Evolutionary conservation across 1,140 invertebrate species (phyloP), one percentile per base, ranked within the genome.

Genomic region (Leucophenga varia): DNA sequence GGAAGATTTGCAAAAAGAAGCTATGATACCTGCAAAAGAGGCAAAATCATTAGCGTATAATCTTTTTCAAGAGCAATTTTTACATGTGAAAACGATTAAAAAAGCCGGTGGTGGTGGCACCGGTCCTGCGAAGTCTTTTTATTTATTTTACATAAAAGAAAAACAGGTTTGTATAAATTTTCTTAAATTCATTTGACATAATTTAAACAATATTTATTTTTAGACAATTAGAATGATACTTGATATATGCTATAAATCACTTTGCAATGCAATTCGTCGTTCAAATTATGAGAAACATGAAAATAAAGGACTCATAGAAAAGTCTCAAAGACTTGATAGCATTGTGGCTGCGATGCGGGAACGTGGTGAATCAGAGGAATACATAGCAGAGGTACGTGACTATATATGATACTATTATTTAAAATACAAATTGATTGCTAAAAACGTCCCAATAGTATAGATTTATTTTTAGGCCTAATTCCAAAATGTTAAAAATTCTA

Each of bases 11-110:
- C 90, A 93, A 65, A 86, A 90, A 56, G 77, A 89, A 51, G 89
- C 88, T 0, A 93, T 95, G 91, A 85, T 95, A 53, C 87, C 89
- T 2, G 84, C 87, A 13, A 95, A 93, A 73, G 91, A 95, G 76
- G 87, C 88, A 1, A 95, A 94, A 72, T 82, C 87, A 37, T 64
- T 92, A 3, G 87, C 89, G 1, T 93, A 93, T 72, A 84, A 81
- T 54, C 76, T 96, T 44, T 76, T 92, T 22, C 84, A 90, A 73
- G 87, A 93, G 64, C 87, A 90, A 69, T 93, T 91, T 67, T 77
- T 95, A 12, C 83, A 74, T 35, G 71, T 74, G 0, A 73, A 74
- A 46, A 57, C 60, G 2, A 72, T 75, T 19, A 55, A 80, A 1
- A 82, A 80, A 46, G 77, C 78, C 21, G 50, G 70, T 1, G 76